These are phyloP conservation scores for Lomographa bimaculata DNA, from an alignment of 2,888 invertebrate species.

Conservation along the genomic window DNA sequence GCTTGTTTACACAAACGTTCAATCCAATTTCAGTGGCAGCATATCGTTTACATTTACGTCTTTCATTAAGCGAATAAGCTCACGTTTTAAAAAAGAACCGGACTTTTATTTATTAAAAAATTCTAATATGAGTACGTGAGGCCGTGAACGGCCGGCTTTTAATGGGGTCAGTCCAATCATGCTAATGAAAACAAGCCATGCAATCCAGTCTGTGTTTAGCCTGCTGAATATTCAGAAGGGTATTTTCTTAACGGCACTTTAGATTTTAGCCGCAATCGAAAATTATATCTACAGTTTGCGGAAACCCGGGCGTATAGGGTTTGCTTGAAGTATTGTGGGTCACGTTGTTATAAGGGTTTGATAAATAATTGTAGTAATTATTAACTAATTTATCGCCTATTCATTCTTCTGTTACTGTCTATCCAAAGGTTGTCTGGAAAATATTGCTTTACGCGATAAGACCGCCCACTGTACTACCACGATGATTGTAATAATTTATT, in stretches of 20 bases:
- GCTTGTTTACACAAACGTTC: slow-evolving; percentile 13
- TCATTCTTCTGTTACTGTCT: too few species aligned
- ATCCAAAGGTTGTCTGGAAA: too few species aligned
- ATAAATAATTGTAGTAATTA: too few species aligned
- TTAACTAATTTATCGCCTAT: too few species aligned
- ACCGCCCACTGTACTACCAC: too few species aligned
- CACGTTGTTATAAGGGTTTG: too few species aligned
- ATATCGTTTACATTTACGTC: slow-evolving; percentile 20
- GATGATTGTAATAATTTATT: too few species aligned
- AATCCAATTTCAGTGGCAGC: slow-evolving; percentile 18
- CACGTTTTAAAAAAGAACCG: slow-evolving; percentile 18
- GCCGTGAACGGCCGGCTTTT: slow-evolving; percentile 49
- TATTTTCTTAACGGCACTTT: slow-evolving; percentile 74
- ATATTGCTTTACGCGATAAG: too few species aligned
- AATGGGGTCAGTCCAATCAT: slow-evolving; percentile 78
- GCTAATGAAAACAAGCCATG: slow-evolving; percentile 80
- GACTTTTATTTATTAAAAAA: slow-evolving; percentile 39
- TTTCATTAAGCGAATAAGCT: slow-evolving; percentile 25
- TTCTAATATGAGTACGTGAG: slow-evolving; percentile 40
- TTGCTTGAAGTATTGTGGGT: too few species aligned
- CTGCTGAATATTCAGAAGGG: slow-evolving; percentile 72
- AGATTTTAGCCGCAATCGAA: slow-evolving; percentile 63
- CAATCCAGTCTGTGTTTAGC: slow-evolving; percentile 61
- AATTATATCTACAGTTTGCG: slow-evolving; percentile 22
- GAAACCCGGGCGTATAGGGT: too few species aligned